Conservation (phyloP, 2,888 invertebrate species). For the Euplagia quadripunctaria region DNA sequence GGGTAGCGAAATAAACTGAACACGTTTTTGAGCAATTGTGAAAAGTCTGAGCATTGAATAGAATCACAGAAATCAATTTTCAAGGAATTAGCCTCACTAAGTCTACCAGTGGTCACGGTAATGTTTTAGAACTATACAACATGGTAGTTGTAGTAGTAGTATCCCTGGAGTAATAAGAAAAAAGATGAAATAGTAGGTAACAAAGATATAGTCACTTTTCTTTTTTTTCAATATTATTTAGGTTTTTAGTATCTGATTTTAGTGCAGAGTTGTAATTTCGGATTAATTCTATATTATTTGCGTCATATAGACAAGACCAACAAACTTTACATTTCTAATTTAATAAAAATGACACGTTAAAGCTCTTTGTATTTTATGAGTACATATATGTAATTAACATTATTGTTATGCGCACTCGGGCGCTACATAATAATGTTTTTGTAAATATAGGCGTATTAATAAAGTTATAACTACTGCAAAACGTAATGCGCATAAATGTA, state of each 20-base stretch:
- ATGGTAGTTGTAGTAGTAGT: neutral
- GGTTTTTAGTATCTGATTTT: neutral
- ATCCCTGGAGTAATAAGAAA: too few relatives aligned
- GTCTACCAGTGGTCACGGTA: too few relatives aligned
- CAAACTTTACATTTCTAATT: neutral
- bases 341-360: conserved; percentile 2
- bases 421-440: conserved; percentile 13
- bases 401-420: conserved; percentile 11
- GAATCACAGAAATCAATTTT: neutral
- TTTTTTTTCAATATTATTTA: neutral
- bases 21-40: neutral
- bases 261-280: neutral
- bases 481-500: neutral
- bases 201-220: neutral
- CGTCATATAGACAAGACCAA: neutral
- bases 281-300: too few relatives aligned
- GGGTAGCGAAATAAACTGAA: neutral
- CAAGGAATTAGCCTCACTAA: too few relatives aligned
- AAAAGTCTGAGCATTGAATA: neutral
- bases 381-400: conserved; percentile 10
- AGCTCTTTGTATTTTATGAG: conserved; percentile 1
- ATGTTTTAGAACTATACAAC: neutral
- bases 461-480: conserved; percentile 4
- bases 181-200: neutral
- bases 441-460: conserved; percentile 24